These are phyloP conservation scores for Eueremaeus valkanovi DNA, from an alignment of 2,888 invertebrate species.

Conservation along the genomic window DNA sequence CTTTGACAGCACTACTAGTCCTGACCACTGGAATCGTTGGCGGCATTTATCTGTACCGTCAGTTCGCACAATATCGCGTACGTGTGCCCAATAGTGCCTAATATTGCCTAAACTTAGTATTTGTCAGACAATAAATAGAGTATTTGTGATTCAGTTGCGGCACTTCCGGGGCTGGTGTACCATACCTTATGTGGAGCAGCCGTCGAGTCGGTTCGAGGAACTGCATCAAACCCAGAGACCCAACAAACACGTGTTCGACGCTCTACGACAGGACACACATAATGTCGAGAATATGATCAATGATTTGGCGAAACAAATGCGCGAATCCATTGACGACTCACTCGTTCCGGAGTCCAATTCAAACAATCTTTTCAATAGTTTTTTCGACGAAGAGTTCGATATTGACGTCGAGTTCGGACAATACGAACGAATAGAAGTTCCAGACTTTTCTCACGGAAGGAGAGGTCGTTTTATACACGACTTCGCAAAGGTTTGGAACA, in stretches of 20 bases:
- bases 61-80: conserved; percentile 61
- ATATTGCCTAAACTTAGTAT: no score
- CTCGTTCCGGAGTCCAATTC: not conserved
- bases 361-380: conserved; percentile 48
- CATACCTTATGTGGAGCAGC: conserved; percentile 58
- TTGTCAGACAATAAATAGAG: no score
- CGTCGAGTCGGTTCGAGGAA: not conserved
- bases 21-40: conserved; percentile 65
- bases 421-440: conserved; percentile 80
- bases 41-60: conserved; percentile 70
- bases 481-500: conserved; percentile 65
- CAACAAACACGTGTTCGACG: no score
- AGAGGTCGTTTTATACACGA: conserved; percentile 86
- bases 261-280: not conserved
- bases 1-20: conserved; percentile 65
- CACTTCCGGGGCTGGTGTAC: conserved; percentile 67
- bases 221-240: not conserved
- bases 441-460: conserved; percentile 73
- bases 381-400: conserved; percentile 75
- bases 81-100: no score
- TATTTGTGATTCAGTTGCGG: conserved; percentile 56
- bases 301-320: conserved; percentile 31
- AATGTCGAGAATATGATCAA: conserved; percentile 30
- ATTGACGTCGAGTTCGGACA: conserved; percentile 66
- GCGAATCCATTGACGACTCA: not conserved